These are phyloP conservation scores for Erebia aethiops DNA, from an alignment of 2,888 invertebrate species.

Conservation along the genomic window DNA sequence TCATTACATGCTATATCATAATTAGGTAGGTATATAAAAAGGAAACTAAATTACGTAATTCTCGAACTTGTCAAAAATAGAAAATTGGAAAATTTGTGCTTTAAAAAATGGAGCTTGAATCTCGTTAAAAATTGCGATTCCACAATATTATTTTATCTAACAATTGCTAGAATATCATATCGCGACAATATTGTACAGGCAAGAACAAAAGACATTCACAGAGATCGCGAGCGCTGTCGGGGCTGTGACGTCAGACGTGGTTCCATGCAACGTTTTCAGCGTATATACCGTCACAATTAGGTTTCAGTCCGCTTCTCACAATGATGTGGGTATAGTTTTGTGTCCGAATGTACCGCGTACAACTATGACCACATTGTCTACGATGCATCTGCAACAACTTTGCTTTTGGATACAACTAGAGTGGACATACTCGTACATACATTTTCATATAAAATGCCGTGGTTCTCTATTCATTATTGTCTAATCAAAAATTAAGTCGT, in stretches of 20 bases:
- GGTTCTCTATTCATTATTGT: neutral
- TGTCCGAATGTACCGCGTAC: constrained; percentile 50
- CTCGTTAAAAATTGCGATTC: too few species aligned
- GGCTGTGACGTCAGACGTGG: constrained; percentile 62
- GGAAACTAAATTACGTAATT: too few species aligned
- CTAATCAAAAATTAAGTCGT: too few species aligned
- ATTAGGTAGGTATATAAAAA: too few species aligned
- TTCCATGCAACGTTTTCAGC: constrained; percentile 71
- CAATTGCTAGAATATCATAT: constrained; percentile 48
- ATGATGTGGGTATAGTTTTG: constrained; percentile 74
- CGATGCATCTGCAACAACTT: constrained; percentile 53
- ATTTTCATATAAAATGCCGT: neutral
- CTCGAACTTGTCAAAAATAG: too few species aligned
- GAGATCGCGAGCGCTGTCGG: constrained; percentile 59
- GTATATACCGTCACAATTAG: constrained; percentile 68
- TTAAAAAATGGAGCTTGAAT: too few species aligned
- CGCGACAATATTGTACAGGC: constrained; percentile 64
- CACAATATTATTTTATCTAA: constrained; percentile 44
- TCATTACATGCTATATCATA: too few species aligned
- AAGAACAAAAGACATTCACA: constrained; percentile 80
- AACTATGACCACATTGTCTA: constrained; percentile 63
- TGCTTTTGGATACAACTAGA: constrained; percentile 42
- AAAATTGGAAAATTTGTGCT: too few species aligned
- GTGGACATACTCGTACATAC: constrained; percentile 51
- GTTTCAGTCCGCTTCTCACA: constrained; percentile 60